These are phyloP conservation scores for Andinoacara biseriatus DNA, from an alignment of 2,113 vertebrate genomes.

Conservation along the genomic window DNA sequence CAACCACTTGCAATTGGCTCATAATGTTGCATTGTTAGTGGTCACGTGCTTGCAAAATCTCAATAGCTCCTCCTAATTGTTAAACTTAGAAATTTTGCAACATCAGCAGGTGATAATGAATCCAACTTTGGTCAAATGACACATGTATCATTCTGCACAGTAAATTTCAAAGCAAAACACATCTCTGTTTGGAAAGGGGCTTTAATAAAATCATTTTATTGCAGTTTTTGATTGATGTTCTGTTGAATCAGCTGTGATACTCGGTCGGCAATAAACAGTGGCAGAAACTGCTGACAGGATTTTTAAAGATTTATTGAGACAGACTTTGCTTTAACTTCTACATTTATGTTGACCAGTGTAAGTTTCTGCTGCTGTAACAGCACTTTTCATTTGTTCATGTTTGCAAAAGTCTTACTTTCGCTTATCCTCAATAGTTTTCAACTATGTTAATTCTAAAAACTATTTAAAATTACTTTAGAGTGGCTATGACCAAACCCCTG, in stretches of 20 bases:
- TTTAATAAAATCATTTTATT: background rate
- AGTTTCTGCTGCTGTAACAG: constrained; percentile 4
- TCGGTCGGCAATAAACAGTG: background rate
- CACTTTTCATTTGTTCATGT: constrained; percentile 1
- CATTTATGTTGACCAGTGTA: background rate
- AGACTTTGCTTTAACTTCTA: background rate
- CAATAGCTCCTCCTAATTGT: accelerated
- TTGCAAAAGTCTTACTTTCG: background rate
- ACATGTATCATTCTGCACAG: background rate
- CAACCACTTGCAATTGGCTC: background rate
- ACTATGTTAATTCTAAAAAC: background rate
- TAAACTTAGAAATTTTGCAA: background rate
- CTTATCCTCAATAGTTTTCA: background rate
- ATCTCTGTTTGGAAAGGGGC: background rate
- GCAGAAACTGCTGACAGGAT: background rate
- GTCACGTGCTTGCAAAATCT: background rate
- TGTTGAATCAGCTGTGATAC: background rate
- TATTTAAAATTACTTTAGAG: background rate
- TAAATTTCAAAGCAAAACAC: background rate
- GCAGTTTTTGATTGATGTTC: background rate
- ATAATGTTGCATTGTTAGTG: background rate
- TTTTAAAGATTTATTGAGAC: constrained; percentile 10
- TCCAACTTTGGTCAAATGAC: background rate
- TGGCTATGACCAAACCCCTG: background rate
- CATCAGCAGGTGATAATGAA: background rate